phyloP scores from a whole-genome alignment of 2,888 invertebrate genomes.

The Nematopogon swammerdamellus region DNA sequence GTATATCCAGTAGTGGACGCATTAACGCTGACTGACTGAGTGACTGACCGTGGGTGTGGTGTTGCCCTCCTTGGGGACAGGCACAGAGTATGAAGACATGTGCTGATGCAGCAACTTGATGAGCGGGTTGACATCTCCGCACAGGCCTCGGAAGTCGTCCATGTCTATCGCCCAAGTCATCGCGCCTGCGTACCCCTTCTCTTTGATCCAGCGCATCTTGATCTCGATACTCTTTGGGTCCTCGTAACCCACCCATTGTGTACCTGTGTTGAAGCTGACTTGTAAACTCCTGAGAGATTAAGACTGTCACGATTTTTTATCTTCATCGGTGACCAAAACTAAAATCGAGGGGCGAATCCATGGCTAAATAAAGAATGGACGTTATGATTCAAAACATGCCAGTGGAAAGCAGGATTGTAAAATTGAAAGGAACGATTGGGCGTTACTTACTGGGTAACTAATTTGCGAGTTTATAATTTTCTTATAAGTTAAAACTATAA shows the following conservation, averaged over 20 bases:
- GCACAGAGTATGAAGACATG: conserved; percentile 69
- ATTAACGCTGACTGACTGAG: too few relatives aligned
- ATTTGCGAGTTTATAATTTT: too few relatives aligned
- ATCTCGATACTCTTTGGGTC: conserved; percentile 76
- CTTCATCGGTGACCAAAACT: too few relatives aligned
- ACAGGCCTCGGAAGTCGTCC: conserved; percentile 85
- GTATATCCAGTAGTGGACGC: too few relatives aligned
- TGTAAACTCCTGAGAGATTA: too few relatives aligned
- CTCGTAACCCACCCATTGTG: conserved; percentile 91
- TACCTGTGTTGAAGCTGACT: conserved; percentile 29
- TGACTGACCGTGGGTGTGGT: conserved; percentile 66
- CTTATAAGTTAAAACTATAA: too few relatives aligned
- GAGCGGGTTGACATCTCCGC: conserved; percentile 73
- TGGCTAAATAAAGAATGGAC: neutral
- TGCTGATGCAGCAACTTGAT: conserved; percentile 69
- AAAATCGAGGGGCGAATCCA: neutral
- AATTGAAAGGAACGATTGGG: too few relatives aligned
- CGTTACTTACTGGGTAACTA: too few relatives aligned
- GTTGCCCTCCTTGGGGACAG: conserved; percentile 57
- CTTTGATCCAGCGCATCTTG: conserved; percentile 86
- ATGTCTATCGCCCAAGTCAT: conserved; percentile 94
- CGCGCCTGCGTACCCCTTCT: conserved; percentile 80
- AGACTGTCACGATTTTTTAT: too few relatives aligned
- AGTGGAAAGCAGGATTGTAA: too few relatives aligned
- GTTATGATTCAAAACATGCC: too few relatives aligned